Conservation (phyloP, 2,888 invertebrate genomes). For the Rhyacophila evoluta region DNA sequence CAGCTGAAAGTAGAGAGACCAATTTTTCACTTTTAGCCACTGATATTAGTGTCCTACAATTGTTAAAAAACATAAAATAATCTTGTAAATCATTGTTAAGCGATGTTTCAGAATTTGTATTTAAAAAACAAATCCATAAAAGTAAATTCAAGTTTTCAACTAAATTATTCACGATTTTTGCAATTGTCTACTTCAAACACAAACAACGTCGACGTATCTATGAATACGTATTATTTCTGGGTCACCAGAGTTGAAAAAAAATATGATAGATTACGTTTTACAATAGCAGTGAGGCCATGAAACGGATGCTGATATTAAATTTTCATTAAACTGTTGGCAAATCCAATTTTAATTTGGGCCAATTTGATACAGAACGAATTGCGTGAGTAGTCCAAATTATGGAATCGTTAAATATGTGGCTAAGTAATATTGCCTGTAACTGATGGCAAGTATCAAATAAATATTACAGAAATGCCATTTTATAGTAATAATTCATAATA, state of each 20-base stretch:
- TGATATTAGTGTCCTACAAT: no score
- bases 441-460: neutral
- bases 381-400: neutral
- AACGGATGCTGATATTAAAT: conserved; percentile 7
- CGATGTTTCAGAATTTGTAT: no score
- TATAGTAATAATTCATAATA: no score
- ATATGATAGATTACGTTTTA: conserved; percentile 7
- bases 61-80: no score
- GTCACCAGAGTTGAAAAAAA: neutral
- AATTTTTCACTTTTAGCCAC: no score
- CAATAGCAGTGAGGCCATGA: neutral
- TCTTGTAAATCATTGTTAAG: no score
- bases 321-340: neutral
- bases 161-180: no score
- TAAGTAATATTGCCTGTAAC: neutral
- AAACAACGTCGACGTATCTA: neutral
- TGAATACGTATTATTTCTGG: neutral
- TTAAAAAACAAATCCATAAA: no score
- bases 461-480: no score
- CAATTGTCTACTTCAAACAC: no score
- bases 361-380: neutral
- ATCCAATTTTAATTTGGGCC: neutral
- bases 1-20: no score
- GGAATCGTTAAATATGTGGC: neutral
- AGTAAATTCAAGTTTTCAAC: no score